These are phyloP conservation scores for Mormyrops attenuatus DNA, from an alignment of 2,797 vertebrate genomes.

Conservation along the genomic window DNA sequence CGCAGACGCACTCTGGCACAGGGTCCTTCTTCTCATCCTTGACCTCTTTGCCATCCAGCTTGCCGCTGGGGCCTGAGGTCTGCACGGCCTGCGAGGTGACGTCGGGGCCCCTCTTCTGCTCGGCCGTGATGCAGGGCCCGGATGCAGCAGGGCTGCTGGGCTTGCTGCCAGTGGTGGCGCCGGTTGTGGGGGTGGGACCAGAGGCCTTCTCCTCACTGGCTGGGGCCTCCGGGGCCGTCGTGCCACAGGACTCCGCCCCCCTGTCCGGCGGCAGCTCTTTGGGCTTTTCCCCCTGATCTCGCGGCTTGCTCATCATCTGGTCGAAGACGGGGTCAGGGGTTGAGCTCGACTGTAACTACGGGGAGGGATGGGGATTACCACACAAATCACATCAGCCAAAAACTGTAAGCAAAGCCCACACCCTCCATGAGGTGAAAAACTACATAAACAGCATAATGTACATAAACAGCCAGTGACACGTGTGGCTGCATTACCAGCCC, in stretches of 20 bases:
- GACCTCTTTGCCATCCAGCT: constrained; percentile 77
- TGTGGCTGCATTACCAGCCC: not conserved
- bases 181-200: constrained; percentile 32
- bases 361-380: not conserved
- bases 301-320: constrained; percentile 77
- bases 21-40: constrained; percentile 90
- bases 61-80: constrained; percentile 77
- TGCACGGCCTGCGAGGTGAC: constrained; percentile 94
- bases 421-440: not conserved
- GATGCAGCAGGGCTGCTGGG: constrained; percentile 80
- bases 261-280: constrained; percentile 85
- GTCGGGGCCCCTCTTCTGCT: constrained; percentile 86
- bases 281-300: constrained; percentile 80
- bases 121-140: constrained; percentile 62
- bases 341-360: constrained; percentile 88
- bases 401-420: not conserved
- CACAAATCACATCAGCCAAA: not conserved
- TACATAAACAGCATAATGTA: not conserved
- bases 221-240: constrained; percentile 63
- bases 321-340: constrained; percentile 79
- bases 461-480: not conserved
- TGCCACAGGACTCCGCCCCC: constrained; percentile 58
- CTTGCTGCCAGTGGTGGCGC: constrained; percentile 70
- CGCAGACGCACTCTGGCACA: constrained; percentile 81
- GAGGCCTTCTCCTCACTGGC: constrained; percentile 48